Conservation (phyloP, 1,140 invertebrate species). For the Venturia canescens region DNA sequence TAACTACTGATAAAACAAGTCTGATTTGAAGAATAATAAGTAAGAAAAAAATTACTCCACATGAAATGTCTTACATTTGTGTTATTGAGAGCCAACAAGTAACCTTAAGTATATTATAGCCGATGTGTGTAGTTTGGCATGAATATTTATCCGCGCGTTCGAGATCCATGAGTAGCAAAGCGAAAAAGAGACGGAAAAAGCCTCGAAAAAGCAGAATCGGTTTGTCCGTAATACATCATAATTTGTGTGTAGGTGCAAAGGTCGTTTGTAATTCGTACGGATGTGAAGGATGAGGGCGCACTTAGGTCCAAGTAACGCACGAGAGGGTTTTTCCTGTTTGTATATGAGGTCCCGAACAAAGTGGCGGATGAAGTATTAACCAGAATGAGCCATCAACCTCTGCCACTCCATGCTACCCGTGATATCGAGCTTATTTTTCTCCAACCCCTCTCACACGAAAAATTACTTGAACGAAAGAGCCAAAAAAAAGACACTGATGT, state of each 20-base stretch:
- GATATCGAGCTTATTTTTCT: not conserved
- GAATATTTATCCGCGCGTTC: not conserved
- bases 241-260: not conserved
- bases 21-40: too few species aligned
- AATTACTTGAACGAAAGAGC: not conserved
- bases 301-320: not conserved
- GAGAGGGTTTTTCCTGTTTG: not conserved
- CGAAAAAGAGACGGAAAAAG: not conserved
- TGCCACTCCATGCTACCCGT: not conserved
- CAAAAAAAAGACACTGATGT: not conserved
- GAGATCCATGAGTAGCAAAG: not conserved
- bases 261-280: not conserved
- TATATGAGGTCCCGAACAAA: not conserved
- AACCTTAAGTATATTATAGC: not conserved
- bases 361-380: not conserved
- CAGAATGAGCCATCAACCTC: not conserved
- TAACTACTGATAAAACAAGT: too few species aligned
- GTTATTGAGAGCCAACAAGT: not conserved
- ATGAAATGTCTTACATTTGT: not conserved
- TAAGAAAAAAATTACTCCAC: not conserved
- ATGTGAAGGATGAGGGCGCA: not conserved
- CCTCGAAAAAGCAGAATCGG: not conserved
- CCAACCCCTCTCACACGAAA: not conserved
- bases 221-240: not conserved
- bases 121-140: not conserved